A percentile compares a stretch with the other conserved stretches of the same genome.
Conservation (phyloP, 2,113 vertebrate genomes). For the Diadophis punctatus region DNA sequence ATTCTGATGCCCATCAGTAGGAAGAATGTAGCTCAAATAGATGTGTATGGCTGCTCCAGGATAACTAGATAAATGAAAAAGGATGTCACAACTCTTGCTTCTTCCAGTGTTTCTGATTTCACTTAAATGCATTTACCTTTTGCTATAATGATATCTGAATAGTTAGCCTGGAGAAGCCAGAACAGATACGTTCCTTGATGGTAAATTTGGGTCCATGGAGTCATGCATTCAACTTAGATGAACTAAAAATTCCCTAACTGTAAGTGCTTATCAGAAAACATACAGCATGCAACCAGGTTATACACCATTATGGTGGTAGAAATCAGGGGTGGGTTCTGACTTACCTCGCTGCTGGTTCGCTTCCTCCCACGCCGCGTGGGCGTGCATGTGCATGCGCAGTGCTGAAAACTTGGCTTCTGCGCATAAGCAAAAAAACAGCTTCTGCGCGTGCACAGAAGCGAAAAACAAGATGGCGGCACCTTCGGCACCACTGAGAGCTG, state of each 20-base stretch:
- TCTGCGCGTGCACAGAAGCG: too few species aligned
- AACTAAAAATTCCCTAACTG: background rate
- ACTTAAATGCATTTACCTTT: background rate
- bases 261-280: background rate
- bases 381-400: too few species aligned
- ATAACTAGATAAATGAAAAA: background rate
- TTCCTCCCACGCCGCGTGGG: too few species aligned
- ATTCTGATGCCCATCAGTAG: background rate
- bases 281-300: background rate
- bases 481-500: too few species aligned
- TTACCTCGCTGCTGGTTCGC: too few species aligned
- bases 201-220: background rate
- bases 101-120: background rate
- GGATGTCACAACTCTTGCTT: background rate
- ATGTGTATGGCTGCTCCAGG: background rate
- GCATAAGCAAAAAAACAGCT: too few species aligned
- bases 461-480: too few species aligned
- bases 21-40: background rate
- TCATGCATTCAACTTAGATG: background rate
- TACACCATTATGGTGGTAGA: background rate
- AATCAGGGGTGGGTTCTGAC: background rate
- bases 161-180: background rate
- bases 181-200: background rate
- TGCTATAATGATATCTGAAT: background rate
- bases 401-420: too few species aligned